A percentile compares a stretch with the other conserved stretches of the same genome.
These are phyloP conservation scores for Drosophila teissieri DNA, from an alignment of 1,140 invertebrate genomes.

Conservation along the genomic window DNA sequence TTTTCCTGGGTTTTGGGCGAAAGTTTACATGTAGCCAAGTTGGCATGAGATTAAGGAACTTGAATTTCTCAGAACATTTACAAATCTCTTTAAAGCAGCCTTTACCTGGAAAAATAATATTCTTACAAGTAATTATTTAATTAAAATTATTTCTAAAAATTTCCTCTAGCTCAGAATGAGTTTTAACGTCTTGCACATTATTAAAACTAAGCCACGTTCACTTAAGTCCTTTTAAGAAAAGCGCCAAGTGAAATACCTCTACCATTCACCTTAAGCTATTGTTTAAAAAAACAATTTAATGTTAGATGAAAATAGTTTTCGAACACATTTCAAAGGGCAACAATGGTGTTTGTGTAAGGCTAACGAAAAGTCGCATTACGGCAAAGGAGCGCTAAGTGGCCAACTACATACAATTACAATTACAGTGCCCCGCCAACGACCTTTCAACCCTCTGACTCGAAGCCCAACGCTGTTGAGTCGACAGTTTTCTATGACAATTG, in stretches of 20 bases:
- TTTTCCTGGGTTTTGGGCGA: neutral
- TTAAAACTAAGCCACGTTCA: too few species aligned
- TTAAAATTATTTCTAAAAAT: neutral
- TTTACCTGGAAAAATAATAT: too few species aligned
- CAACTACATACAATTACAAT: constrained; percentile 79
- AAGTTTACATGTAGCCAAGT: constrained; percentile 4
- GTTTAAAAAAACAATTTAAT: constrained; percentile 38
- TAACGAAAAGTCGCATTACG: constrained; percentile 66
- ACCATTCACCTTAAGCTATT: constrained; percentile 2
- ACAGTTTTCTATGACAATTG: constrained; percentile 79
- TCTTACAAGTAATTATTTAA: too few species aligned
- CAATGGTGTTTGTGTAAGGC: constrained; percentile 54
- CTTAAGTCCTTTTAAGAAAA: neutral
- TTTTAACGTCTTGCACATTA: too few species aligned
- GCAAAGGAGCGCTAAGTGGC: constrained; percentile 76
- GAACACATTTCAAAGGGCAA: constrained; percentile 68
- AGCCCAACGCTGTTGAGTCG: constrained; percentile 41
- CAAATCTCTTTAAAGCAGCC: neutral
- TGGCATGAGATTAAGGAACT: neutral
- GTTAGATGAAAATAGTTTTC: constrained; percentile 72
- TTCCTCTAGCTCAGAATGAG: too few species aligned
- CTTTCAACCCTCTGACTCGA: constrained; percentile 11
- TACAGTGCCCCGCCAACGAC: constrained; percentile 44
- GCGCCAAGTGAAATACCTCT: constrained; percentile 8
- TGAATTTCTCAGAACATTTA: neutral